These are phyloP conservation scores for Calameuta idolon DNA, from an alignment of 2,888 invertebrate genomes.

Conservation along the genomic window DNA sequence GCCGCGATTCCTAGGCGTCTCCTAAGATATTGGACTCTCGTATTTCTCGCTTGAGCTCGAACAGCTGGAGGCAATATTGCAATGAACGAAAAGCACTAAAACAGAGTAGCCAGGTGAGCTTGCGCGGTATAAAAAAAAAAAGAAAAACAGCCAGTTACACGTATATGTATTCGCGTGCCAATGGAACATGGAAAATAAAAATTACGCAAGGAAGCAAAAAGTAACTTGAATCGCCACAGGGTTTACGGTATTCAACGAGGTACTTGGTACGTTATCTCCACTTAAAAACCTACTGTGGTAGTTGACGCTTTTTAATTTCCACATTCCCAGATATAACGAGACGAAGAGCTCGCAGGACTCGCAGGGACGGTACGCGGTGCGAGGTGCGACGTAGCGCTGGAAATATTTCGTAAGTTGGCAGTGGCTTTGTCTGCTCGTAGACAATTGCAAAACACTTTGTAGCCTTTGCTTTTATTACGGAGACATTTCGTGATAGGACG, in stretches of 20 bases:
- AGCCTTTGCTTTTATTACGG: constrained; percentile 50
- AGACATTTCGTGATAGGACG: constrained; percentile 42
- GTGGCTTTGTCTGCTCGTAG: background rate
- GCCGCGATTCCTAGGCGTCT: background rate
- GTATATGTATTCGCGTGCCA: no score
- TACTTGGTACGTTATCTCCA: background rate
- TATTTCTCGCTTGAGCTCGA: background rate
- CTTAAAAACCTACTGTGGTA: background rate
- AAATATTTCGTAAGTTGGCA: background rate
- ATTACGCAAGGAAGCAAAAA: background rate
- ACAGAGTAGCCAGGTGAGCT: background rate
- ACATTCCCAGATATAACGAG: background rate
- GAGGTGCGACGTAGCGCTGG: background rate
- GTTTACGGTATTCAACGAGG: background rate
- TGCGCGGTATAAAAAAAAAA: background rate
- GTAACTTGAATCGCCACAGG: background rate
- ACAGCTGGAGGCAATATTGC: background rate
- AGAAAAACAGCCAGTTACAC: background rate
- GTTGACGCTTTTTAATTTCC: background rate
- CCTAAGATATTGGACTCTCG: background rate
- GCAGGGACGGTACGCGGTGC: no score
- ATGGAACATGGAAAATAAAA: no score
- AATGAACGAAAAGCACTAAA: background rate
- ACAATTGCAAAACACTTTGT: constrained; percentile 38
- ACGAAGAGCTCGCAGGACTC: background rate